Conservation (phyloP, 1,140 invertebrate genomes). For the Aphis gossypii region DNA sequence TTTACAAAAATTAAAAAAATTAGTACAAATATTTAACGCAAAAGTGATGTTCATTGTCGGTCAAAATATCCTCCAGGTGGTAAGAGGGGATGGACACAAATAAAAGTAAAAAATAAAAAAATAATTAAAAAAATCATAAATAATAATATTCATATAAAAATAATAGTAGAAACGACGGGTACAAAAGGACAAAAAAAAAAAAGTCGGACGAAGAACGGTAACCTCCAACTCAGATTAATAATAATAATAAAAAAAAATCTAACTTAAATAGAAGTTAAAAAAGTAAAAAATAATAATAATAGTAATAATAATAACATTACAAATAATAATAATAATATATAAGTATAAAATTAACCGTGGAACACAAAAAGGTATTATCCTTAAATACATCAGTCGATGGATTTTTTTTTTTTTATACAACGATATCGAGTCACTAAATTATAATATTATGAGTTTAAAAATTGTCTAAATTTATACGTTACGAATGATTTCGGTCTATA, state of each 20-base stretch:
- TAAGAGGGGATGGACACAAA: not conserved
- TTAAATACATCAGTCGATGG: slow-evolving; percentile 56
- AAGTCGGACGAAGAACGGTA: slow-evolving; percentile 37
- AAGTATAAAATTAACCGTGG: slow-evolving; percentile 35
- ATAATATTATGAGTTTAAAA: slow-evolving; percentile 17
- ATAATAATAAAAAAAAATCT: not conserved
- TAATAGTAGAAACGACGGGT: not conserved
- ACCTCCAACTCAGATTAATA: not conserved
- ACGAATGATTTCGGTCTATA: slow-evolving; percentile 39
- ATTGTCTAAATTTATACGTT: slow-evolving; percentile 49
- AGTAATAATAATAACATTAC: not conserved
- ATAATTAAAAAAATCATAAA: not conserved
- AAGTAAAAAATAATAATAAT: slow-evolving; percentile 40
- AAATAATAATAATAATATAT: not conserved
- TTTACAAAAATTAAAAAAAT: slow-evolving; percentile 36
- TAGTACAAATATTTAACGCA: slow-evolving; percentile 12
- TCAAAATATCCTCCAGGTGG: not conserved
- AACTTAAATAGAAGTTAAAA: slow-evolving; percentile 30
- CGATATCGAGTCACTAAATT: not conserved
- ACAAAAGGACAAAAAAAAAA: slow-evolving; percentile 15
- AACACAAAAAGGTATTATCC: slow-evolving; percentile 57
- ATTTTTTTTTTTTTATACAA: slow-evolving; percentile 41
- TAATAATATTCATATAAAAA: not conserved
- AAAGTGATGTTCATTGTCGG: not conserved
- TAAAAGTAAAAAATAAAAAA: not conserved